Evolutionary conservation across 2,113 vertebrate genomes (phyloP).

Genomic region (Anolis carolinensis): DNA sequence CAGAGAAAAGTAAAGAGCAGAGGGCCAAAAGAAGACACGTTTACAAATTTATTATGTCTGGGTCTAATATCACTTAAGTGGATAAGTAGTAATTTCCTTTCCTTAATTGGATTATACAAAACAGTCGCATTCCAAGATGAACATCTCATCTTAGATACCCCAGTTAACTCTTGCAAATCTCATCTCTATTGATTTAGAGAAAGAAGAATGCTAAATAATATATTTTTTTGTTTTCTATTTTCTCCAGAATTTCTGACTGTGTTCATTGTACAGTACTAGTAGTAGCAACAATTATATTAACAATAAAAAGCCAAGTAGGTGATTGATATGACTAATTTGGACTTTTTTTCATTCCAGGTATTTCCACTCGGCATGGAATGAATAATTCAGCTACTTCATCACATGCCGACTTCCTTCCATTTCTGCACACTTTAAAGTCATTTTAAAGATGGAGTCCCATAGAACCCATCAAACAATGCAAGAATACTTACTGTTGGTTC

Average conservation of each 20-base stretch:
- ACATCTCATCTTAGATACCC: conserved; percentile 15
- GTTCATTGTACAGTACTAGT: background rate
- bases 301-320: background rate
- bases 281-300: background rate
- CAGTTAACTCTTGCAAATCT: background rate
- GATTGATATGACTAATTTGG: background rate
- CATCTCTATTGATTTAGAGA: conserved; percentile 21
- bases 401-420: too few species aligned
- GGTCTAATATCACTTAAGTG: conserved; percentile 31
- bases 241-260: background rate
- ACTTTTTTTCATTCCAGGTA: background rate
- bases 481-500: too few species aligned
- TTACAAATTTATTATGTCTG: conserved; percentile 41
- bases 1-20: conserved; percentile 18
- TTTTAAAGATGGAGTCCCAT: too few species aligned
- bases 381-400: background rate
- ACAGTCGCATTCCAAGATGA: background rate
- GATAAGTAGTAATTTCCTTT: conserved; percentile 40
- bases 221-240: conserved; percentile 14
- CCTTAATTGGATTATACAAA: conserved; percentile 52
- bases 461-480: too few species aligned
- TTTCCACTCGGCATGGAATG: background rate
- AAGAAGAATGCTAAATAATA: background rate
- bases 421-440: too few species aligned
- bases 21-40: conserved; percentile 49